A percentile compares a stretch with the other conserved stretches of the same genome.
These are phyloP conservation scores for Aegotheles bennettii DNA, from an alignment of 2,113 vertebrate genomes.

Conservation along the genomic window DNA sequence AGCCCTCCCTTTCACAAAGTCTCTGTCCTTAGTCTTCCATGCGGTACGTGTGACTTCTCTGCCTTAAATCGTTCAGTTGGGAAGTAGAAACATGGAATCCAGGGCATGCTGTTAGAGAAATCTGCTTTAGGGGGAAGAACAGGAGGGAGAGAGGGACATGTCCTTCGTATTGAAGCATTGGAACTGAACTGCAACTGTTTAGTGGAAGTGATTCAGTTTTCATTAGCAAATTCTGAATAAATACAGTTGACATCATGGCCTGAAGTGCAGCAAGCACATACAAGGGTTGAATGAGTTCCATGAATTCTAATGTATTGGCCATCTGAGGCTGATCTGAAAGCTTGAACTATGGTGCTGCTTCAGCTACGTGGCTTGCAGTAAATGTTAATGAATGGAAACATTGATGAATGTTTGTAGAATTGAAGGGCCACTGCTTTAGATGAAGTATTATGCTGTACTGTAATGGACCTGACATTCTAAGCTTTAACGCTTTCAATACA, in stretches of 20 bases:
- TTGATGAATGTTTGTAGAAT: background rate
- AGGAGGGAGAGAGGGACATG: background rate
- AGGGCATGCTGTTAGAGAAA: background rate
- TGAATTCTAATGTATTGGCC: background rate
- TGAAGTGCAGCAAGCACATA: background rate
- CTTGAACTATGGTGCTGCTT: background rate
- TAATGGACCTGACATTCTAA: background rate
- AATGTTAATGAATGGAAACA: background rate
- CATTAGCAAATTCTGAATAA: background rate
- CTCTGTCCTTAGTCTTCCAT: slow-evolving; percentile 84
- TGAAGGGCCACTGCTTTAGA: background rate
- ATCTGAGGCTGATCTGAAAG: background rate
- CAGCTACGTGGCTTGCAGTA: background rate
- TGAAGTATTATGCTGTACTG: background rate
- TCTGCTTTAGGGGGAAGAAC: background rate
- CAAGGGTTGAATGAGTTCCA: background rate
- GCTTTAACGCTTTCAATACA: background rate
- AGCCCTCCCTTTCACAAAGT: slow-evolving; percentile 88
- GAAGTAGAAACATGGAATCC: background rate
- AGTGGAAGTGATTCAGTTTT: background rate
- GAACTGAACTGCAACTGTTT: background rate
- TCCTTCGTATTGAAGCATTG: background rate
- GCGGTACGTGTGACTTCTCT: slow-evolving; percentile 67
- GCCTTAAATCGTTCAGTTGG: no score
- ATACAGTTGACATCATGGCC: background rate